Conservation (phyloP, 2,888 invertebrate genomes). For the Amiota minor region DNA sequence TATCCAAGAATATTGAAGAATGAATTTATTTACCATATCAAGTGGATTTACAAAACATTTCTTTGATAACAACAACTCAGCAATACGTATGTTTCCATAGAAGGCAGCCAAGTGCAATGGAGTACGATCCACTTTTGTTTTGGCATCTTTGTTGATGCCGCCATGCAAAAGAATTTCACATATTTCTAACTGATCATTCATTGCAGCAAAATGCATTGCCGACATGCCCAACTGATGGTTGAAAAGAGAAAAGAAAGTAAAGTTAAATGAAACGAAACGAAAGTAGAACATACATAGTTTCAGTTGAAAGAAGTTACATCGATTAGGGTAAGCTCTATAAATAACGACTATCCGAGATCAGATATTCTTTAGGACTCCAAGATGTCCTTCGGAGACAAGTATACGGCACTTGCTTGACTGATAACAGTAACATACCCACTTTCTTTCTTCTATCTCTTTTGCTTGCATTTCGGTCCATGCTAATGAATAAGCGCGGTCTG, state of each 20-base stretch:
- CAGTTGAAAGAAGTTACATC: too few relatives aligned
- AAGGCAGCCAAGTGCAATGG: conserved; percentile 91
- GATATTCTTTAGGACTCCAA: too few relatives aligned
- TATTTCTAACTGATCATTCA: conserved; percentile 85
- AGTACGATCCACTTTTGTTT: conserved; percentile 93
- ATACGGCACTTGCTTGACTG: too few relatives aligned
- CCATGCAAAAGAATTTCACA: conserved; percentile 87
- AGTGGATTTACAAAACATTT: conserved; percentile 83
- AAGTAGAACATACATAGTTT: too few relatives aligned
- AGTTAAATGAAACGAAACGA: not conserved
- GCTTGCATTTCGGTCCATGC: too few relatives aligned
- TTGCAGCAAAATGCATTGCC: conserved; percentile 89
- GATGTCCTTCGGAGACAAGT: too few relatives aligned
- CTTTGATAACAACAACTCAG: conserved; percentile 79
- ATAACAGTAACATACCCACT: too few relatives aligned
- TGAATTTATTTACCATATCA: conserved; percentile 80
- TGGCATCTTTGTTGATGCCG: conserved; percentile 89
- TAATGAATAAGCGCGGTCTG: too few relatives aligned
- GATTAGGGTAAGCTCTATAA: too few relatives aligned
- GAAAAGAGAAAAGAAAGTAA: conserved; percentile 13
- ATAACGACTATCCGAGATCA: too few relatives aligned
- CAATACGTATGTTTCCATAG: conserved; percentile 86
- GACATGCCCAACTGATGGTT: conserved; percentile 85
- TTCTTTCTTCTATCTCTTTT: too few relatives aligned
- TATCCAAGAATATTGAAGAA: not conserved